phyloP scores from a whole-genome alignment of 2,113 vertebrate genomes.

The Ceuthmochares aereus region DNA sequence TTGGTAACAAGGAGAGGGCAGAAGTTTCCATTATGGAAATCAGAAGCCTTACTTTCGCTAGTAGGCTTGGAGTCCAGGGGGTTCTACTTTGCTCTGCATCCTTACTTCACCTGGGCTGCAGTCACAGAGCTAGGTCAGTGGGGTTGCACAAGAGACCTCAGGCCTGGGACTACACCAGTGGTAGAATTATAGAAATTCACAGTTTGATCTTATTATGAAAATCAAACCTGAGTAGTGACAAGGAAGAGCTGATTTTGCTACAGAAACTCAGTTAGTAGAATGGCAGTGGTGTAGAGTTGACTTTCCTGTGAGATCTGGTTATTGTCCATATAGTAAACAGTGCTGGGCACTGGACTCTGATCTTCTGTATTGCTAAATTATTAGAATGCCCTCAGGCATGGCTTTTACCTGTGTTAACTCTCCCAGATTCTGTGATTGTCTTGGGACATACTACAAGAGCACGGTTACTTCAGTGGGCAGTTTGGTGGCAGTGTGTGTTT shows the following conservation, averaged over 20 bases:
- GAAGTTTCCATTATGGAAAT: neutral
- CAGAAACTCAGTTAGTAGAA: neutral
- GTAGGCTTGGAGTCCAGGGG: neutral
- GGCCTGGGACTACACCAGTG: neutral
- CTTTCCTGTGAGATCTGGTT: neutral
- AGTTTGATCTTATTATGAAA: neutral
- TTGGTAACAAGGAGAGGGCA: neutral
- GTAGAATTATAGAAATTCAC: neutral
- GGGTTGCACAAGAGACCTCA: neutral
- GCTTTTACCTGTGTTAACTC: neutral
- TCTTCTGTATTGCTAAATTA: neutral
- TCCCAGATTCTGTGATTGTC: neutral
- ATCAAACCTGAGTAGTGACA: neutral
- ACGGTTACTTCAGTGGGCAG: neutral
- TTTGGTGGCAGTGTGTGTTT: neutral
- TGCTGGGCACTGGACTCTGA: neutral
- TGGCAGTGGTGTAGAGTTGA: neutral
- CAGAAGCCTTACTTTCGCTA: neutral
- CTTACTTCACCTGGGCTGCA: neutral
- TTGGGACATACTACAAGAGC: neutral
- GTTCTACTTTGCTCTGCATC: neutral
- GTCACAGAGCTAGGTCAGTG: neutral
- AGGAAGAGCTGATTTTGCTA: neutral
- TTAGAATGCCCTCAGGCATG: neutral
- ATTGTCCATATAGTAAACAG: neutral